These are phyloP conservation scores for Hippocampus abdominalis DNA, from an alignment of 2,113 vertebrate species.

Conservation along the genomic window DNA sequence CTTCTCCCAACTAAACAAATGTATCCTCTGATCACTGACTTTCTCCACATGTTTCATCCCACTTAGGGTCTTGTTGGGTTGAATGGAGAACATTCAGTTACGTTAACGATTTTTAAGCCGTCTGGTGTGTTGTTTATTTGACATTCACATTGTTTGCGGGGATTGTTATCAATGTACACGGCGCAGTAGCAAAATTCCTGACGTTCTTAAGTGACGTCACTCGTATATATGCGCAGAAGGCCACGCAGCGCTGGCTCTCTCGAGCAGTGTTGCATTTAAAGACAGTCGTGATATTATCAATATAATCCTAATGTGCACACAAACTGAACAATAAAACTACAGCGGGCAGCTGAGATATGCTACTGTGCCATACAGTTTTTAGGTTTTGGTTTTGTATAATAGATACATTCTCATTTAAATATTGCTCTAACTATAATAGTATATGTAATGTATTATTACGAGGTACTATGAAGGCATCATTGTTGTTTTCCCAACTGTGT, in stretches of 20 bases:
- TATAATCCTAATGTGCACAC: neutral
- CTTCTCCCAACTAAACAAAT: constrained; percentile 16
- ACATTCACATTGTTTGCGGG: neutral
- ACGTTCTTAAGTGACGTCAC: neutral
- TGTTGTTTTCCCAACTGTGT: constrained; percentile 3
- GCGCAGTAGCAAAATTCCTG: neutral
- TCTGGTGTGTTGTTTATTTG: neutral
- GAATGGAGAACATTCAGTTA: neutral
- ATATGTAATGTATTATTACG: accelerated
- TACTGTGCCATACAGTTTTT: too few relatives aligned
- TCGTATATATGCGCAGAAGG: neutral
- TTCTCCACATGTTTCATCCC: constrained; percentile 42
- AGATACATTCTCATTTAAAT: neutral
- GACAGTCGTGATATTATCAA: neutral
- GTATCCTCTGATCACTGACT: constrained; percentile 12
- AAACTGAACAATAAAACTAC: neutral
- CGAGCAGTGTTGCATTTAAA: constrained; percentile 7
- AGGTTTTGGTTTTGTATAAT: too few relatives aligned
- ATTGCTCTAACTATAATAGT: neutral
- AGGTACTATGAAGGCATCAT: constrained; percentile 11
- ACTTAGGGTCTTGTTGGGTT: neutral
- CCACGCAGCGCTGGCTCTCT: constrained; percentile 27
- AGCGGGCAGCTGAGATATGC: neutral
- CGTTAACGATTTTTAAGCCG: neutral
- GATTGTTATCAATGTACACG: neutral